Conservation (phyloP, 1,140 invertebrate genomes). For the Akabosia matsudoensis region DNA sequence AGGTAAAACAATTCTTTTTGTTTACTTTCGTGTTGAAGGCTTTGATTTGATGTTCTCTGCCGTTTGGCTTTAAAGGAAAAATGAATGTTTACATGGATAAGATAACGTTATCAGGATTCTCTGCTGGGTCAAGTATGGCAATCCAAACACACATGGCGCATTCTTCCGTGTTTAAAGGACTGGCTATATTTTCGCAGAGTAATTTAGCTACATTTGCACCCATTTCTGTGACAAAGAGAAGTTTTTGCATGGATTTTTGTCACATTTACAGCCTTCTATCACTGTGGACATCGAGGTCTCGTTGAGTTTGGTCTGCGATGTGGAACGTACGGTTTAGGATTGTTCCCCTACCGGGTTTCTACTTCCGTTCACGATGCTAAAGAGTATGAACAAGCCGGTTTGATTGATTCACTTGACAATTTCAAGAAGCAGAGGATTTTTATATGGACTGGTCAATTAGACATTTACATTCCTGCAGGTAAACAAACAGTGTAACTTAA, state of each 20-base stretch:
- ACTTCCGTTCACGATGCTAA: constrained; percentile 30
- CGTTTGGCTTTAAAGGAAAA: background rate
- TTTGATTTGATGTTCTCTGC: no score
- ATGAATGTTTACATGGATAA: background rate
- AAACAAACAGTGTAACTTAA: background rate
- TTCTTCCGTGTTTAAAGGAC: constrained; percentile 30
- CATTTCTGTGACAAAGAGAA: background rate
- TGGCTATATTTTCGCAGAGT: constrained; percentile 44
- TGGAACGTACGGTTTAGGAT: constrained; percentile 6
- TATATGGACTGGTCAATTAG: constrained; percentile 37
- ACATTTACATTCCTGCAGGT: constrained; percentile 41
- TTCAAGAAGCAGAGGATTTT: constrained; percentile 34
- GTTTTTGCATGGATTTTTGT: no score
- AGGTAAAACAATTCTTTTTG: no score
- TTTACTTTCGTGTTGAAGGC: background rate
- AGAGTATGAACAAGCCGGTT: constrained; percentile 24
- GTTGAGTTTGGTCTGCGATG: constrained; percentile 37
- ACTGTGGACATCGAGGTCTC: constrained; percentile 33
- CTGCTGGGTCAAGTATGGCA: constrained; percentile 35
- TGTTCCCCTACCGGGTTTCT: constrained; percentile 37
- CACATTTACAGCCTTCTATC: constrained; percentile 32
- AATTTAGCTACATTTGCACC: background rate
- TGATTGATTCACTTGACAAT: constrained; percentile 37
- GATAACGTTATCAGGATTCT: constrained; percentile 37
- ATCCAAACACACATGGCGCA: constrained; percentile 31